These are phyloP conservation scores for Polypedilum vanderplanki DNA, from an alignment of 1,140 invertebrate genomes.

Conservation along the genomic window DNA sequence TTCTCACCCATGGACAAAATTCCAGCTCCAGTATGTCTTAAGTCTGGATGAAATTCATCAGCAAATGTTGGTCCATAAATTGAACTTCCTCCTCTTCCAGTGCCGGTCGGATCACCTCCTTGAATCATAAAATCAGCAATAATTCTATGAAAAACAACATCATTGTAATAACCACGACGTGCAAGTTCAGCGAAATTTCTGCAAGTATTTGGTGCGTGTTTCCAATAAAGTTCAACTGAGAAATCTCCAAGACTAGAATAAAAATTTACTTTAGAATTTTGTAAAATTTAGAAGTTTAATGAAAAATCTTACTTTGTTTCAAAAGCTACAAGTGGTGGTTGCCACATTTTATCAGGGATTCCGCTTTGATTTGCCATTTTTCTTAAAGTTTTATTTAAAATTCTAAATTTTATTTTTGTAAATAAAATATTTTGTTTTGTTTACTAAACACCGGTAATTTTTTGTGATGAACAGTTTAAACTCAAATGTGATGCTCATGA, in stretches of 20 bases:
- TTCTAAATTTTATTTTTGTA: neutral
- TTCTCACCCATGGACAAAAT: conserved; percentile 49
- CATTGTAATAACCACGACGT: conserved; percentile 90
- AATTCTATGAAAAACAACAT: conserved; percentile 92
- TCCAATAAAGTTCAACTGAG: conserved; percentile 92
- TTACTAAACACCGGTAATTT: neutral
- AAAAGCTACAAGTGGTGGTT: conserved; percentile 69
- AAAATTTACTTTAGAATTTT: conserved; percentile 32
- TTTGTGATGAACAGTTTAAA: no score
- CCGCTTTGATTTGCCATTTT: conserved; percentile 39
- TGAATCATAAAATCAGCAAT: conserved; percentile 98
- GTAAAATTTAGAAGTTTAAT: conserved; percentile 32
- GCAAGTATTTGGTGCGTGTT: conserved; percentile 92
- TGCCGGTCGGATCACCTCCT: conserved; percentile 89
- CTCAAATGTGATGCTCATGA: no score
- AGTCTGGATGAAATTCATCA: conserved; percentile 90
- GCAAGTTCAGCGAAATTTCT: conserved; percentile 93
- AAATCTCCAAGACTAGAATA: conserved; percentile 86
- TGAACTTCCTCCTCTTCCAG: conserved; percentile 88
- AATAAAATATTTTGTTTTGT: neutral
- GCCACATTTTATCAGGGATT: conserved; percentile 79
- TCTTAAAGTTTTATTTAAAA: neutral
- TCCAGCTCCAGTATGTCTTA: conserved; percentile 84
- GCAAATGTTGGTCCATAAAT: conserved; percentile 94
- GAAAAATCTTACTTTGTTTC: conserved; percentile 65